Evolutionary conservation across 2,888 invertebrate species (phyloP).

Genomic region (Hemithea aestivaria): DNA sequence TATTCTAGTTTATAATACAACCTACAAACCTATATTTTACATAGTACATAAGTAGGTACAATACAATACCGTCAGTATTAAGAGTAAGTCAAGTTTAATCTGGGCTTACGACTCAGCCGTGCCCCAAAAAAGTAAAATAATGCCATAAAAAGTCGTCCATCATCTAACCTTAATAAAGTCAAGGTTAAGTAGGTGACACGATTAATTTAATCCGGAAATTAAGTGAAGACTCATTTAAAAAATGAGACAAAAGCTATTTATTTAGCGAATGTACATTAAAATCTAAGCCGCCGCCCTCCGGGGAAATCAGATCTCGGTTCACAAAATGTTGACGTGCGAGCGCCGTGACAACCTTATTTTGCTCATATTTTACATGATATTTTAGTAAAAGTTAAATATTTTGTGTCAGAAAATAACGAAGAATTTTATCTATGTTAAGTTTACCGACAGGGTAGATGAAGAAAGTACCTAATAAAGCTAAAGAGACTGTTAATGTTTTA

Average conservation of each 20-base stretch:
- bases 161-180: conserved; percentile 6
- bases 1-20: too few species aligned
- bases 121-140: neutral
- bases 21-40: too few species aligned
- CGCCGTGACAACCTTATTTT: conserved; percentile 27
- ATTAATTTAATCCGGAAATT: conserved; percentile 18
- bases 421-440: too few species aligned
- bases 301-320: conserved; percentile 53
- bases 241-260: conserved; percentile 39
- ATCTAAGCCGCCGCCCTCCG: conserved; percentile 41
- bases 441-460: too few species aligned
- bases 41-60: too few species aligned
- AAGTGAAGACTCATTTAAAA: conserved; percentile 26
- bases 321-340: conserved; percentile 41
- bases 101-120: neutral
- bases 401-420: neutral
- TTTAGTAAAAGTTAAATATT: conserved; percentile 8
- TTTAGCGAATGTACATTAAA: conserved; percentile 49
- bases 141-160: neutral
- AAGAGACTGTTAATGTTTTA: too few species aligned
- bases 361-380: conserved; percentile 27
- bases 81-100: too few species aligned
- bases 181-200: conserved; percentile 10
- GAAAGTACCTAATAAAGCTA: too few species aligned
- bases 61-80: too few species aligned